Percentiles rank a stretch among this genome's conserved stretches.
Conservation (phyloP, 2,113 vertebrate species). For the Formicarius rufipectus region DNA sequence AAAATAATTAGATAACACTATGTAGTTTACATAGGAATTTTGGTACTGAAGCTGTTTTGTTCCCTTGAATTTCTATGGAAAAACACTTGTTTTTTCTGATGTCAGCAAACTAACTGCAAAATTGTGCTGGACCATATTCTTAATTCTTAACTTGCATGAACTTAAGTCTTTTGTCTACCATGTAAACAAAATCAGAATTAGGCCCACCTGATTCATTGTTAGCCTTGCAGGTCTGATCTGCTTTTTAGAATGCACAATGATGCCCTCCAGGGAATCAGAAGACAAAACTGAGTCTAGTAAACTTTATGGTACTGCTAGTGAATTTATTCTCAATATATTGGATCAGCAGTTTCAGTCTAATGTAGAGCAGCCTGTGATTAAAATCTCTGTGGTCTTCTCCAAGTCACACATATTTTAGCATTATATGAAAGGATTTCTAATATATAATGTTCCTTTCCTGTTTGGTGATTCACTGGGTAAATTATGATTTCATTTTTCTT, state of each 20-base stretch:
- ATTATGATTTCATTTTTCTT: not conserved
- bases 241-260: not conserved
- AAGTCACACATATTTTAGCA: not conserved
- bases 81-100: not conserved
- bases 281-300: not conserved
- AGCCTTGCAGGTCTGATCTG: not conserved
- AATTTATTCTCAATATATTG: not conserved
- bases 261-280: not conserved
- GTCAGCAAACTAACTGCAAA: not conserved
- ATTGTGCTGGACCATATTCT: not conserved
- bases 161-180: not conserved
- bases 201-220: not conserved
- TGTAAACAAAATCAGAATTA: not conserved
- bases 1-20: not conserved
- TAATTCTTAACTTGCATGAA: not conserved
- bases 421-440: not conserved
- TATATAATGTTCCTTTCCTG: not conserved
- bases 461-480: not conserved
- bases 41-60: not conserved
- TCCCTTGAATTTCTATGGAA: not conserved
- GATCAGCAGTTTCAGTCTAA: not conserved
- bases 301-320: not conserved
- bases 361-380: not conserved
- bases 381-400: not conserved
- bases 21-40: not conserved